Base-by-base conservation (phyloP, 2,113 vertebrate genomes). In the Hypocryptadius cinnamomeus region DNA sequence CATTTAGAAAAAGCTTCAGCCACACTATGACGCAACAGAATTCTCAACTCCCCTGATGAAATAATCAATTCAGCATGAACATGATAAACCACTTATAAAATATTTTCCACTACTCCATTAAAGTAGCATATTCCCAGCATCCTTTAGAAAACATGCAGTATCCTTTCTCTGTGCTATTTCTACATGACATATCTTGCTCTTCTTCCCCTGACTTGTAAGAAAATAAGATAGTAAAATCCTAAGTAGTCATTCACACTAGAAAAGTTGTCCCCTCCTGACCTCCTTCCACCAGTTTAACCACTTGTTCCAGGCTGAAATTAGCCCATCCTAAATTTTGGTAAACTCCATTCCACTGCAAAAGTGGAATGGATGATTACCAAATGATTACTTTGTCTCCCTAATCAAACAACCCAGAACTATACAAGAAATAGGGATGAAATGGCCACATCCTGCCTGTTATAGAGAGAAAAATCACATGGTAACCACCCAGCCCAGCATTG, bases 381-480 rank as follows among this genome's bases (percentile, higher is more conserved):
- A 19, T 30, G 2, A 50, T 33, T 57, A 31, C 6, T 77, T 80
- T 51, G 17, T 37, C 22, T 85, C 17, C 33, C 33, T 63, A 39
- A 45, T 42, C 37, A 23, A 28, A 14, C 10, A 21, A 13, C 5
- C 27, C 2, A 47, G 22, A 91, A 40, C 40, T 27, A 7, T 4
- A 37, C 15, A 13, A 78, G 27, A 85, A 91, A 80, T 2, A 5
- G 24, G 11, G 40, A 42, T 0, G 2, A 78, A 92, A 84, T 16
- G 4, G 18, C 33, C 33, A 28, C 0, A 0, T 57, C 33, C n/a
- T 70, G 47, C 42, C 59, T n/a, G 18, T 15, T 60, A 51, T 11
- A 53, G 28, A 64, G 40, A 56, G 17, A 42, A 54, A 79, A 83
- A 77, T 20, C 47, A 25, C 39, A 40, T 1, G 2, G 6, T 13